A percentile compares a stretch with the other conserved stretches of the same genome.
Evolutionary conservation across 2,888 invertebrate species (phyloP).

Genomic region (Penaeus monodon): DNA sequence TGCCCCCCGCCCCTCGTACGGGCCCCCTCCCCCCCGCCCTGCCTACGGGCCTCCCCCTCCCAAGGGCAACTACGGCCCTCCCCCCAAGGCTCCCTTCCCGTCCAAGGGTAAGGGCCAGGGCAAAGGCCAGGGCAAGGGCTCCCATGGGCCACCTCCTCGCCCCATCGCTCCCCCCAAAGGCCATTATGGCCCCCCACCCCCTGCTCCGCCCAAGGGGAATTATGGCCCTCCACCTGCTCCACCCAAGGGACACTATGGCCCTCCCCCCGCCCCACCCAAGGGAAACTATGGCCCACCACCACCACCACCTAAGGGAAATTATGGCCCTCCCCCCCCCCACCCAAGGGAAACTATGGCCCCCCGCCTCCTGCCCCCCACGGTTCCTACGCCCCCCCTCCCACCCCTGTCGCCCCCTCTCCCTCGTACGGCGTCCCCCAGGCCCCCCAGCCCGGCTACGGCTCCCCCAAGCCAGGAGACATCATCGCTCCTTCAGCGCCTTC

Average conservation of each 20-base stretch:
- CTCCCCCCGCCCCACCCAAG: slow-evolving; percentile 27
- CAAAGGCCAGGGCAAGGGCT: background rate
- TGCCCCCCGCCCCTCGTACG: background rate
- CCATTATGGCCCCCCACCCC: background rate
- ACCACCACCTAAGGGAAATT: slow-evolving; percentile 2
- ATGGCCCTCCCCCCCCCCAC: slow-evolving; percentile 27
- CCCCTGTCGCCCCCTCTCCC: slow-evolving; percentile 15
- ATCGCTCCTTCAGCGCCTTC: background rate
- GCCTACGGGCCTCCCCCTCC: slow-evolving; percentile 24
- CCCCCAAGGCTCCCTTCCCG: background rate
- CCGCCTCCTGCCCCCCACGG: slow-evolving; percentile 1
- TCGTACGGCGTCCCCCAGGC: slow-evolving; percentile 5
- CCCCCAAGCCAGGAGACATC: slow-evolving; percentile 19
- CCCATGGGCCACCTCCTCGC: background rate
- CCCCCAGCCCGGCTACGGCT: slow-evolving; percentile 3
- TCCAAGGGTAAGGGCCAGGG: background rate
- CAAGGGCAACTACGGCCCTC: slow-evolving; percentile 8
- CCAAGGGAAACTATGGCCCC: background rate
- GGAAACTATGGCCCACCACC: slow-evolving; percentile 11
- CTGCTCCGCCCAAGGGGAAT: background rate
- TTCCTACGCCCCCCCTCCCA: slow-evolving; percentile 5
- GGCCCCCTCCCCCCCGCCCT: background rate
- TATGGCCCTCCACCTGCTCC: slow-evolving; percentile 13
- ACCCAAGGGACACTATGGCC: slow-evolving; percentile 34
- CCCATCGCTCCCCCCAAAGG: background rate